Base-by-base conservation (phyloP, 2,888 invertebrate species). In the Tetranychus truncatus region DNA sequence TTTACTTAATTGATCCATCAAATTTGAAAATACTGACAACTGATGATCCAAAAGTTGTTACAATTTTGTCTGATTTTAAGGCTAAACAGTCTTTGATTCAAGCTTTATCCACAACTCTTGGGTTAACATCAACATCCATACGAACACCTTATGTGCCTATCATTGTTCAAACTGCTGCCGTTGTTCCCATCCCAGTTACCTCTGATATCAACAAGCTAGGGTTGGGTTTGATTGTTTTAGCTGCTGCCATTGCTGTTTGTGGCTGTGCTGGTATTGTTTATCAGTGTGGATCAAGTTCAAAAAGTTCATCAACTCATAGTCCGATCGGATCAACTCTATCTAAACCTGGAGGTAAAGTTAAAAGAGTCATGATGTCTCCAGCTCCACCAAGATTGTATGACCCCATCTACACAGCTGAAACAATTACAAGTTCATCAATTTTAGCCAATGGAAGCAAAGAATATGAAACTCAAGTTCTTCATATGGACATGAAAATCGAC, bases 401-500 rank as follows among this genome's bases (percentile, higher is more conserved):
- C n/a, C 76, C 76, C 5, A 75, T 74, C 46, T 75, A 75, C 65
- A 46, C 55, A 0, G 73, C 74, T 15, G 72, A 71, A 65, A 72
- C 66, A 20, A 86, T 93, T 71, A 55, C 55, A 55, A 69, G 69
- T 21, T 24, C 20, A 24, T 24, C n/a, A 21, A n/a, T 24, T 8
- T 21, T 24, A 18, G 21, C 20, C 34, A 11, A 20, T 11, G 11
- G 11, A 6, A 11, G 21, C 2, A 92, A 94, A 80, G 90, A 95
- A 84, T 95, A 95, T 82, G 95, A 95, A 84, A 95, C 94, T 0
- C 95, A 95, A 87, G 90, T 93, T 69, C 84, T 93, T 3, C 92
- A 92, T 79, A 93, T 93, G 93, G 91, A 91, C 78, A 92, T 94
- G 3, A 89, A 89, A 0, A 88, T 91, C 2, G 93, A 93, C 80